A percentile compares a stretch with the other conserved stretches of the same genome.
Evolutionary conservation across 2,888 invertebrate species (phyloP).

Genomic region (Metopia argyrocephala): DNA sequence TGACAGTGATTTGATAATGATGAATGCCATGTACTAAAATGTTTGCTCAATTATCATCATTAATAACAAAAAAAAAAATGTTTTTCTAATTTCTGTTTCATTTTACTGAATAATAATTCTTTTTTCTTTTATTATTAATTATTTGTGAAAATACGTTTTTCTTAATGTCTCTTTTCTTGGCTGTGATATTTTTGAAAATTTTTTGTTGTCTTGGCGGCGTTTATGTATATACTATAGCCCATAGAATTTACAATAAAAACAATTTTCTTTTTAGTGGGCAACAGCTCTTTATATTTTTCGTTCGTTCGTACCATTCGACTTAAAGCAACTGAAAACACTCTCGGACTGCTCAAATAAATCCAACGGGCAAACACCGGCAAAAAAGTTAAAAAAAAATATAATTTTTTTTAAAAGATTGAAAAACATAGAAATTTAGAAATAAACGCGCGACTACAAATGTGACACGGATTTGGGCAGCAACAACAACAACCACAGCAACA

Average conservation of each 20-base stretch:
- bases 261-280: constrained; percentile 16
- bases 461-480: constrained; percentile 58
- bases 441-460: constrained; percentile 58
- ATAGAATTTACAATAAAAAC: constrained; percentile 6
- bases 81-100: background rate
- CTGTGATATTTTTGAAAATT: constrained; percentile 20
- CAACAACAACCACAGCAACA: constrained; percentile 20
- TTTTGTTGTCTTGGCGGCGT: background rate
- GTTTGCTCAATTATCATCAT: constrained; percentile 62
- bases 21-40: constrained; percentile 50
- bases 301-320: constrained; percentile 64
- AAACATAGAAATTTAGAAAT: constrained; percentile 41
- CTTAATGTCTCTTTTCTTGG: constrained; percentile 7
- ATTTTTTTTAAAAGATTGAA: constrained; percentile 20
- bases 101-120: background rate
- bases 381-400: too few species aligned
- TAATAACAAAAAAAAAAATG: too few species aligned
- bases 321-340: constrained; percentile 60
- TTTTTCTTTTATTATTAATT: background rate
- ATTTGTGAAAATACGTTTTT: background rate
- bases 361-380: constrained; percentile 52
- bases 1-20: background rate
- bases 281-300: constrained; percentile 45
- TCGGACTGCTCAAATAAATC: constrained; percentile 44
- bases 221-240: background rate